These are phyloP conservation scores for Siderastrea siderea DNA, from an alignment of 92 coral and sea anemone species.

Conservation along the genomic window DNA sequence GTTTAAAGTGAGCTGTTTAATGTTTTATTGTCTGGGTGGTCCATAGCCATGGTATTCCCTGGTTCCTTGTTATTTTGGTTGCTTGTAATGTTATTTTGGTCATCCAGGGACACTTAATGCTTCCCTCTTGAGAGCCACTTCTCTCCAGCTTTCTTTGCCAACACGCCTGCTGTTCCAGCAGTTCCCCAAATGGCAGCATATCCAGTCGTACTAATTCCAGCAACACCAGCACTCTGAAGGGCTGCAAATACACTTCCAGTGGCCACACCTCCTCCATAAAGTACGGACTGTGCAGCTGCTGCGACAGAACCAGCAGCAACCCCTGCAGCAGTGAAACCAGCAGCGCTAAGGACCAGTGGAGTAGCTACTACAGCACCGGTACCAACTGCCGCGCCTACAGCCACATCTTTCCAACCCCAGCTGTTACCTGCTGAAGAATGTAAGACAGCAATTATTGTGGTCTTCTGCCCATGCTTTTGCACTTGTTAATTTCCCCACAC, in stretches of 20 bases:
- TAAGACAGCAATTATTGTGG: background rate
- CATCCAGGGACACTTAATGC: background rate
- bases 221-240: conserved; percentile 58
- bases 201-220: conserved; percentile 33
- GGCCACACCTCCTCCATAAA: conserved; percentile 44
- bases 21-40: too few relatives aligned
- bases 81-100: too few relatives aligned
- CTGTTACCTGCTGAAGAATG: background rate
- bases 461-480: too few relatives aligned
- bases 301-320: conserved; percentile 52
- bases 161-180: background rate
- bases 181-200: conserved; percentile 15
- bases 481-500: too few relatives aligned
- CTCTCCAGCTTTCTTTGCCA: background rate
- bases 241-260: conserved; percentile 27
- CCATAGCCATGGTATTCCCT: too few relatives aligned
- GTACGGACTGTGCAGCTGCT: conserved; percentile 25
- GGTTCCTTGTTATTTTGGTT: too few relatives aligned
- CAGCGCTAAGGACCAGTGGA: conserved; percentile 45
- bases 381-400: conserved; percentile 26
- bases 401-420: conserved; percentile 24
- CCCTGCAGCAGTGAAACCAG: conserved; percentile 50
- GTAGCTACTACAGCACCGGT: conserved; percentile 29
- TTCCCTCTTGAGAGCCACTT: background rate
- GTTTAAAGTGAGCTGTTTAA: too few relatives aligned